phyloP scores from a whole-genome alignment of 1,140 invertebrate species.

The Rhopalosiphum maidis region DNA sequence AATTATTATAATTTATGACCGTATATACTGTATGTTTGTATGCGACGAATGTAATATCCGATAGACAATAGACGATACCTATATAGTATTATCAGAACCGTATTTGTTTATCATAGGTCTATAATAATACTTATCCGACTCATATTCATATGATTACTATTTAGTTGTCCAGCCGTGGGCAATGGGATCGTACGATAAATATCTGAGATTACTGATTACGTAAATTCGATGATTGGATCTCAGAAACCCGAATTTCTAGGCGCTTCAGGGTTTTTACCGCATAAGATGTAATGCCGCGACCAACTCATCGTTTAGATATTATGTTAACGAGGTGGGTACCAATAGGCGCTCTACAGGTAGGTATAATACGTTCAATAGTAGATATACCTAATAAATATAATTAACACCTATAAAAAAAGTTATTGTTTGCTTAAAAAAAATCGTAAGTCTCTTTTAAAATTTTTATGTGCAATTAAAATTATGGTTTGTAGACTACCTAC shows the following conservation, averaged over 20 bases:
- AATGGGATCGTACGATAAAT: background rate
- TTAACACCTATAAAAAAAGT: conserved; percentile 6
- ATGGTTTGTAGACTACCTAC: background rate
- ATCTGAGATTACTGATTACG: conserved; percentile 22
- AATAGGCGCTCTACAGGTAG: background rate
- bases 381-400: background rate
- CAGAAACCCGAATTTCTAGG: background rate
- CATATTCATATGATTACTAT: background rate
- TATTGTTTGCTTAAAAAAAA: conserved; percentile 3
- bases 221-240: conserved; percentile 38
- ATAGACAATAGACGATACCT: background rate
- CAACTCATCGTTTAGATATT: background rate
- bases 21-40: background rate
- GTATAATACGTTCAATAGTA: background rate
- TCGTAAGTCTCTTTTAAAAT: background rate
- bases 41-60: background rate
- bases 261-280: background rate
- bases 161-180: background rate
- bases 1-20: background rate
- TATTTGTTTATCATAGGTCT: conserved; percentile 3
- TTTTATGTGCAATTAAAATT: background rate
- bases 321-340: background rate
- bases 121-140: background rate
- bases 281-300: background rate
- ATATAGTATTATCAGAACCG: background rate